A percentile compares a stretch with the other conserved stretches of the same genome.
Conservation (phyloP, 2,888 invertebrate genomes). For the Physocephala rufipes region DNA sequence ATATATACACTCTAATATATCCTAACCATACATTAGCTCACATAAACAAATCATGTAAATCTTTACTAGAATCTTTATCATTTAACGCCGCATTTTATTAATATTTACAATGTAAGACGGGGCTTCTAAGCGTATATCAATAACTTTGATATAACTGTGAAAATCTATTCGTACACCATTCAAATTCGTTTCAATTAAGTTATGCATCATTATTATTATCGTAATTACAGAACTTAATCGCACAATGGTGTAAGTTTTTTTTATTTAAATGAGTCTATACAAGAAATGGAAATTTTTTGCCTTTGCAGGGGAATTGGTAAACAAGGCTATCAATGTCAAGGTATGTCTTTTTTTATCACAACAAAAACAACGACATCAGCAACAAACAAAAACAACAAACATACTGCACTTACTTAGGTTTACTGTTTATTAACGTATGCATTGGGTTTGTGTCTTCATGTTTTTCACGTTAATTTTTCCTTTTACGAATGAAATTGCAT, state of each 20-base stretch:
- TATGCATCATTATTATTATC: constrained; percentile 1
- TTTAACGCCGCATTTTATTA: not conserved
- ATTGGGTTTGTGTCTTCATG: constrained; percentile 28
- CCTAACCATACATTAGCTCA: too few relatives aligned
- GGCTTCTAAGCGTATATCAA: too few relatives aligned
- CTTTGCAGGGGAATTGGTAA: constrained; percentile 92
- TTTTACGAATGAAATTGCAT: constrained; percentile 21
- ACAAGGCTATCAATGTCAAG: constrained; percentile 98
- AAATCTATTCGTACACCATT: too few relatives aligned
- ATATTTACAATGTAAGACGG: too few relatives aligned
- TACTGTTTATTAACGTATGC: constrained; percentile 22
- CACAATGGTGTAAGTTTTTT: constrained; percentile 38
- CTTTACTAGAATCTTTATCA: constrained; percentile 6
- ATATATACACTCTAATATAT: constrained; percentile 4
- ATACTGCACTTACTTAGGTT: constrained; percentile 29
- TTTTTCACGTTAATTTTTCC: constrained; percentile 18
- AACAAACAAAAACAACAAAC: constrained; percentile 41
- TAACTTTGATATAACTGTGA: too few relatives aligned
- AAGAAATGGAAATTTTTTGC: constrained; percentile 68
- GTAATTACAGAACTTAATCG: constrained; percentile 45
- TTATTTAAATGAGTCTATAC: constrained; percentile 49
- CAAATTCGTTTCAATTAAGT: constrained; percentile 14
- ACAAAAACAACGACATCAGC: constrained; percentile 40
- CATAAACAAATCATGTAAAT: not conserved
- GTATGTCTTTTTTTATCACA: constrained; percentile 68